Evolutionary conservation across 2,888 invertebrate genomes (phyloP).

Genomic region (Lypha dubia): DNA sequence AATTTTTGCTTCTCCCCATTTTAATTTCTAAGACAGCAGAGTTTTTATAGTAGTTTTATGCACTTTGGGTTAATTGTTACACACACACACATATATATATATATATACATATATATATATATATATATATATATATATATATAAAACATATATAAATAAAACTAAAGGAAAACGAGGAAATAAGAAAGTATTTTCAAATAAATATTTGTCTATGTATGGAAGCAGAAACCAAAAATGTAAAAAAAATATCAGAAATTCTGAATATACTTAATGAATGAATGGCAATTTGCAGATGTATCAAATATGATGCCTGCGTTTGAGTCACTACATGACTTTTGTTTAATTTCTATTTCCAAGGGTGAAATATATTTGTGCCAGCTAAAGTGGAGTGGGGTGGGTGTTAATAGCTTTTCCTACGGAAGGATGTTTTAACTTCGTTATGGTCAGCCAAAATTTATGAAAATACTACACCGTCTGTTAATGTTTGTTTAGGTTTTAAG

Average conservation of each 20-base stretch:
- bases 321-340: background rate
- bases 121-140: too few species aligned
- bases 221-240: background rate
- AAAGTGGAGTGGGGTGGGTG: too few species aligned
- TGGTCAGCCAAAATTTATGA: too few species aligned
- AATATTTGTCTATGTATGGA: background rate
- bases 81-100: slow-evolving; percentile 17
- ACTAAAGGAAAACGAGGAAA: background rate
- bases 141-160: too few species aligned
- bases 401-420: too few species aligned
- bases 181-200: slow-evolving; percentile 52
- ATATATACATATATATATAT: too few species aligned
- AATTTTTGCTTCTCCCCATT: background rate
- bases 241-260: slow-evolving; percentile 11
- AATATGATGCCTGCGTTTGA: background rate
- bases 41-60: slow-evolving; percentile 20
- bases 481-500: too few species aligned
- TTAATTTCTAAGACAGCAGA: slow-evolving; percentile 35
- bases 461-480: too few species aligned
- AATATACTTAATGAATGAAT: slow-evolving; percentile 19
- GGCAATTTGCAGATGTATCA: slow-evolving; percentile 33
- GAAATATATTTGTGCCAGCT: too few species aligned
- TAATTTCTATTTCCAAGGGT: too few species aligned
- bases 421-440: too few species aligned
- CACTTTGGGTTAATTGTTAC: slow-evolving; percentile 60